A percentile compares a stretch with the other conserved stretches of the same genome.
Conservation (phyloP, 2,113 vertebrate species). For the Mus spicilegus region DNA sequence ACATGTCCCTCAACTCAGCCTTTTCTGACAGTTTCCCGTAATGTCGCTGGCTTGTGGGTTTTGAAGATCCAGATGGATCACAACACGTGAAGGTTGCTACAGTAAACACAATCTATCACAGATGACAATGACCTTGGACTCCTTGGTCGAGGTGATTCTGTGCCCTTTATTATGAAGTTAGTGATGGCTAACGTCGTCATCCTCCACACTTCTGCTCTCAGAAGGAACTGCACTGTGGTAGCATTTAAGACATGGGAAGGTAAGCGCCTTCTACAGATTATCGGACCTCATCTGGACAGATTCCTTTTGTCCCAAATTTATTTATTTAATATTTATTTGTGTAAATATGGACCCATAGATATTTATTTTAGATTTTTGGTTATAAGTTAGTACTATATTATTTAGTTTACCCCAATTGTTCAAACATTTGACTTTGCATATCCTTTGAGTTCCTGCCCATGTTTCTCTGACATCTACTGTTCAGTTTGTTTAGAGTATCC, state of each 20-base stretch:
- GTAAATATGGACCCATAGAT: not conserved
- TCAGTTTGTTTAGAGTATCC: not conserved
- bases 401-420: not conserved
- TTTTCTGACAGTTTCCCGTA: not conserved
- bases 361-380: constrained; percentile 33
- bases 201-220: not conserved
- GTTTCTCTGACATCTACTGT: not conserved
- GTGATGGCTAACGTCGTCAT: no score
- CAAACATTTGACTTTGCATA: not conserved
- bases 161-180: not conserved
- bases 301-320: not conserved
- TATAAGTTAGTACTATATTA: not conserved
- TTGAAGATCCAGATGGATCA: not conserved
- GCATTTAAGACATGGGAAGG: not conserved
- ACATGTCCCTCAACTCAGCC: not conserved
- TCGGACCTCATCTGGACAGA: not conserved
- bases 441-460: not conserved
- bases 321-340: not conserved
- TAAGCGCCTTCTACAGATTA: not conserved
- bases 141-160: not conserved
- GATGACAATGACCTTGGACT: not conserved
- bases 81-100: not conserved
- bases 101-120: not conserved
- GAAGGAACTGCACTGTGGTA: not conserved
- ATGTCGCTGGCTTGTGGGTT: not conserved